These are phyloP conservation scores for Ypsolopha sequella DNA, from an alignment of 2,888 invertebrate species.

Conservation along the genomic window DNA sequence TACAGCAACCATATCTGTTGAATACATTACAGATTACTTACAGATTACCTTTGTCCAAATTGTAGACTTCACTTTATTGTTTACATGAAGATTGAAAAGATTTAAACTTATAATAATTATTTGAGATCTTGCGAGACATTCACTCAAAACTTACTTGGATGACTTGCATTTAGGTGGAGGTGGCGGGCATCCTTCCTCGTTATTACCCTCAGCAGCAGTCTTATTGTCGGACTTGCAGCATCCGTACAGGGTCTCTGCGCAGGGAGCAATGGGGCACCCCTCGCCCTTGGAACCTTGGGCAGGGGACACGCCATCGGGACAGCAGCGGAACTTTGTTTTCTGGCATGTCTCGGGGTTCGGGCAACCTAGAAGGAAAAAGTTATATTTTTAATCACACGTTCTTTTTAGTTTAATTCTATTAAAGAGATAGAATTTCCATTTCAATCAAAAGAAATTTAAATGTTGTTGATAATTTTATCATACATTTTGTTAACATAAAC, in stretches of 20 bases:
- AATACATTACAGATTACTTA: background rate
- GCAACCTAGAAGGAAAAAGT: constrained; percentile 67
- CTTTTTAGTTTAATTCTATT: no score
- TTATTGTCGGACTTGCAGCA: constrained; percentile 84
- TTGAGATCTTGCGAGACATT: background rate
- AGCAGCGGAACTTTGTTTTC: constrained; percentile 84
- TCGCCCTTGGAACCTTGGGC: constrained; percentile 76
- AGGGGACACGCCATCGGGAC: constrained; percentile 84
- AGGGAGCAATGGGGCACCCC: constrained; percentile 83
- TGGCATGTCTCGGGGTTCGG: constrained; percentile 79
- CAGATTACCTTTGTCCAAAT: background rate
- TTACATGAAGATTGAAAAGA: constrained; percentile 8
- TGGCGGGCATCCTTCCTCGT: constrained; percentile 86
- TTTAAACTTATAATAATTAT: background rate
- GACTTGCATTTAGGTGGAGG: constrained; percentile 69
- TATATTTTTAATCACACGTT: no score
- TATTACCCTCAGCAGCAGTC: constrained; percentile 83
- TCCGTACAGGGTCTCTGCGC: constrained; percentile 85
- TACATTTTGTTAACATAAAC: no score
- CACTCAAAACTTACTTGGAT: constrained; percentile 52
- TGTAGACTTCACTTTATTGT: background rate
- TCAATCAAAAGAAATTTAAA: no score
- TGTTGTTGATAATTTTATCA: no score
- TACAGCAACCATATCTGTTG: constrained; percentile 77
- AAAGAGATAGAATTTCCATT: no score